Evolutionary conservation across 2,113 vertebrate genomes (phyloP).

Genomic region (Caranx ignobilis): DNA sequence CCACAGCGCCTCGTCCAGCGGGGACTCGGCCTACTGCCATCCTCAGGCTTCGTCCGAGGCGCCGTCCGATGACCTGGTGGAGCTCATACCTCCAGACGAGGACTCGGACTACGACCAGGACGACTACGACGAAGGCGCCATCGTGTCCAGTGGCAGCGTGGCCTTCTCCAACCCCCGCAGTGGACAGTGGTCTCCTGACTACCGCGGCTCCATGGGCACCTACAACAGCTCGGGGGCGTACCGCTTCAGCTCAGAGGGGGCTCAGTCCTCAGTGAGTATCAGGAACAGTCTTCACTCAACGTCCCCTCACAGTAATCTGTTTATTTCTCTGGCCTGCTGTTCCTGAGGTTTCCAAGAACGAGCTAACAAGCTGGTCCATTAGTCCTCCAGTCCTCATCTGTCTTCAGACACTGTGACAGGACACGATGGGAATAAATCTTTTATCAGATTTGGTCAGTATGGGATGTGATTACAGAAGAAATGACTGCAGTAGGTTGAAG

Average conservation of each 20-base stretch:
- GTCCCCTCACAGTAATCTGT: too few relatives aligned
- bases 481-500: too few relatives aligned
- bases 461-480: too few relatives aligned
- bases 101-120: slow-evolving; percentile 94
- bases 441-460: too few relatives aligned
- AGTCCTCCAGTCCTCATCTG: too few relatives aligned
- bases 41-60: slow-evolving; percentile 81
- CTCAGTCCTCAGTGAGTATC: slow-evolving; percentile 93
- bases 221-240: slow-evolving; percentile 95
- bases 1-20: slow-evolving; percentile 83
- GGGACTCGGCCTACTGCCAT: slow-evolving; percentile 87
- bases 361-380: too few relatives aligned
- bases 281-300: too few relatives aligned
- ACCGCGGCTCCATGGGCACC: slow-evolving; percentile 91
- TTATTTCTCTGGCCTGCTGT: too few relatives aligned
- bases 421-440: too few relatives aligned
- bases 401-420: too few relatives aligned
- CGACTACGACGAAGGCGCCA: slow-evolving; percentile 91
- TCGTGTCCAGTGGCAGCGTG: slow-evolving; percentile 91
- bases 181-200: slow-evolving; percentile 93
- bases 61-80: slow-evolving; percentile 81
- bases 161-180: slow-evolving; percentile 89
- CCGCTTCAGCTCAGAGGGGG: slow-evolving; percentile 95
- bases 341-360: too few relatives aligned
- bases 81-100: slow-evolving; percentile 90